Evolutionary conservation across 1,140 invertebrate species (phyloP).

Genomic region (Platyscapa corneri): DNA sequence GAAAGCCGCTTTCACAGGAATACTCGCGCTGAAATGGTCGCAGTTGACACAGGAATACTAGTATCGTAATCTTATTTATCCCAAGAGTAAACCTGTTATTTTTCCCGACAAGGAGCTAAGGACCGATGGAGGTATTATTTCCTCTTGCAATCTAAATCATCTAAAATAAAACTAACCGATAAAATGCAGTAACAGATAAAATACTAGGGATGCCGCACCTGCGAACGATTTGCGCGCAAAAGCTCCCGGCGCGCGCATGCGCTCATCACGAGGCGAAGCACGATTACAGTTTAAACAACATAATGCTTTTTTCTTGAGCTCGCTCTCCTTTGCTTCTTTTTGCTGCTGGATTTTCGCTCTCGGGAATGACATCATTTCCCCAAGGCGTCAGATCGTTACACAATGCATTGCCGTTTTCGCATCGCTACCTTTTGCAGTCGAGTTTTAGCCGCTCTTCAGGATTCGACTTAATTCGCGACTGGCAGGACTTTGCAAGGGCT

Average conservation of each 20-base stretch:
- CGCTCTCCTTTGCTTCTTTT: neutral
- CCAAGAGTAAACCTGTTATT: neutral
- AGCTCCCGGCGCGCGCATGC: neutral
- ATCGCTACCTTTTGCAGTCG: neutral
- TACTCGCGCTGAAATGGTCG: neutral
- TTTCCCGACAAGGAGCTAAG: no score
- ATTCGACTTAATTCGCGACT: slow-evolving; percentile 7
- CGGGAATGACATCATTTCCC: neutral
- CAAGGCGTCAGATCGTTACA: neutral
- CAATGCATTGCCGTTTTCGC: neutral
- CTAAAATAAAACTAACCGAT: neutral
- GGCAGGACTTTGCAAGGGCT: neutral
- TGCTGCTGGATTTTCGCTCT: neutral
- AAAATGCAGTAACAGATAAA: neutral
- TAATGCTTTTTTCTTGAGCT: slow-evolving; percentile 9
- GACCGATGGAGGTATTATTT: neutral
- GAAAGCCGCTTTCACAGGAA: neutral
- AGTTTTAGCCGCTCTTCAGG: neutral
- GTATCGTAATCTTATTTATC: neutral
- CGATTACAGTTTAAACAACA: neutral
- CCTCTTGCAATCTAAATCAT: neutral
- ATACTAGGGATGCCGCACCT: no score
- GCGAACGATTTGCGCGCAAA: neutral
- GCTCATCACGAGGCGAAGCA: neutral
- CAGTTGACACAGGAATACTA: neutral